A percentile compares a stretch with the other conserved stretches of the same genome.
Conservation (phyloP, 2,797 vertebrate species). For the Microcaecilia unicolor region DNA sequence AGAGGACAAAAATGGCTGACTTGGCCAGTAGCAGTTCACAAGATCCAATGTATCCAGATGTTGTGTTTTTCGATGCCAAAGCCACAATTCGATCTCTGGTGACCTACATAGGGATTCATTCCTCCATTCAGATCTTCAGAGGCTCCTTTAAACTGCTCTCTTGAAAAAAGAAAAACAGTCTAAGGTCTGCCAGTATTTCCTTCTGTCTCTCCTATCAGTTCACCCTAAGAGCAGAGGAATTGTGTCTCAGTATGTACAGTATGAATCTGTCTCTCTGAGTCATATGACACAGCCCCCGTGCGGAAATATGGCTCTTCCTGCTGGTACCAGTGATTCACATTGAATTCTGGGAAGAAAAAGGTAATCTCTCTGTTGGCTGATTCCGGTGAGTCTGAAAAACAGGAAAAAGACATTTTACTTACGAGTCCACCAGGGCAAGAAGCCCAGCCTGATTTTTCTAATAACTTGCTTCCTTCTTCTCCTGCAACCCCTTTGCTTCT, state of each 20-base stretch:
- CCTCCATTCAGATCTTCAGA: too few relatives aligned
- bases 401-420: neutral
- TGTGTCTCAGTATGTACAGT: accelerated
- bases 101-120: too few relatives aligned
- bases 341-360: slow-evolving; percentile 89
- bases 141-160: too few relatives aligned
- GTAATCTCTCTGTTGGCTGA: slow-evolving; percentile 83
- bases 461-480: too few relatives aligned
- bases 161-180: too few relatives aligned
- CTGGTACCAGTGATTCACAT: slow-evolving; percentile 63
- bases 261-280: slow-evolving; percentile 51
- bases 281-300: slow-evolving; percentile 41
- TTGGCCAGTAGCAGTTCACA: too few relatives aligned
- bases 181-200: too few relatives aligned
- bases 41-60: too few relatives aligned
- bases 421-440: neutral
- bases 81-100: too few relatives aligned
- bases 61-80: too few relatives aligned
- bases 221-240: neutral
- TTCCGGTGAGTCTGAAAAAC: slow-evolving; percentile 66
- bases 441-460: neutral
- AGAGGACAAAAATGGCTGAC: too few relatives aligned
- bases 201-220: too few relatives aligned
- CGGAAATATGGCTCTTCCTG: slow-evolving; percentile 67
- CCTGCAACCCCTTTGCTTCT: neutral